Evolutionary conservation across 2,113 vertebrate species (phyloP).

Genomic region (Notarius lentiginosus): DNA sequence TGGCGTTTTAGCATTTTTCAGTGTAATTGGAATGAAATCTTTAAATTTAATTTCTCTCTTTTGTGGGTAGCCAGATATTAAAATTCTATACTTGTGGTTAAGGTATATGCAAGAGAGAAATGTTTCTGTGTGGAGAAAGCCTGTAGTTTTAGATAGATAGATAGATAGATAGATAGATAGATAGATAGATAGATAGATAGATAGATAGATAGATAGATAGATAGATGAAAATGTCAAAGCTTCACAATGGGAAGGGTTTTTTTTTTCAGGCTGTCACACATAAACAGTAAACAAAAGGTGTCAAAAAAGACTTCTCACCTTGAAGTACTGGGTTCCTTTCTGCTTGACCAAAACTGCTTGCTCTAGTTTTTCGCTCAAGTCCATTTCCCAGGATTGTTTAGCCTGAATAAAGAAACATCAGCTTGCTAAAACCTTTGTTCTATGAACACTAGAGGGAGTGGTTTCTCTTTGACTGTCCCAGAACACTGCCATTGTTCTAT

Average conservation of each 20-base stretch:
- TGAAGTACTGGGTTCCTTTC: constrained; percentile 94
- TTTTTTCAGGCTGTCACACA: background rate
- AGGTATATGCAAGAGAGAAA: too few species aligned
- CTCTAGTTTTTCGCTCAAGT: constrained; percentile 89
- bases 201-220: too few species aligned
- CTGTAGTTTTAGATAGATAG: too few species aligned
- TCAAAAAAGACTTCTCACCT: constrained; percentile 70
- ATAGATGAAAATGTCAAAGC: background rate
- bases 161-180: too few species aligned
- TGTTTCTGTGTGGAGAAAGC: too few species aligned
- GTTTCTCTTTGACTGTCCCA: constrained; percentile 10
- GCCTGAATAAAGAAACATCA: constrained; percentile 70
- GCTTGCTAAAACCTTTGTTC: background rate
- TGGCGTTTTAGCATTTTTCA: too few species aligned
- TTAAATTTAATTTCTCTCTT: too few species aligned
- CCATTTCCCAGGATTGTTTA: constrained; percentile 98
- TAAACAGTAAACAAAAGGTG: background rate
- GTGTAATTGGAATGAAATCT: too few species aligned
- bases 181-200: too few species aligned
- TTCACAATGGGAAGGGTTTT: background rate
- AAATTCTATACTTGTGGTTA: too few species aligned
- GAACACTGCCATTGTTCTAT: background rate
- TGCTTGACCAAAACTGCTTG: constrained; percentile 81
- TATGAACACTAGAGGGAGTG: constrained; percentile 27
- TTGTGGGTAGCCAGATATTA: too few species aligned